Percentiles rank a stretch among this genome's conserved stretches.
phyloP scores from a whole-genome alignment of 2,113 vertebrate species.

The Pluvianellus socialis region DNA sequence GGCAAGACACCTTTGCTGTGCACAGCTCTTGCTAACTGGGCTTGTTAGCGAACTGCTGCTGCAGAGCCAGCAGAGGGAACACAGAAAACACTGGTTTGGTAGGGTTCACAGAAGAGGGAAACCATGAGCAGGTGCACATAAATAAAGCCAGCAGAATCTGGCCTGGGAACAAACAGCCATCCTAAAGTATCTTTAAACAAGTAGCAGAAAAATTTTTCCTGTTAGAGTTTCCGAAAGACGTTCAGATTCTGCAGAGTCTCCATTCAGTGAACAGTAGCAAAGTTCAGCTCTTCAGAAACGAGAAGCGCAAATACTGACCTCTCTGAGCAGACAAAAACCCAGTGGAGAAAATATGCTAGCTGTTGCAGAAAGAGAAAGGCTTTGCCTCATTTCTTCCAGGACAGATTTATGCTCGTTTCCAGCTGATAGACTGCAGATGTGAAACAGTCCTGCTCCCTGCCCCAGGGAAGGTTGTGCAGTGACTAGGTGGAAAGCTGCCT shows the following conservation, averaged over 20 bases:
- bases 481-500: not conserved
- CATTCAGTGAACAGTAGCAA: not conserved
- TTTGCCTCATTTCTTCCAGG: constrained; percentile 60
- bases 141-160: not conserved
- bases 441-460: constrained; percentile 45
- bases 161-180: not conserved
- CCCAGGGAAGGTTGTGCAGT: constrained; percentile 47
- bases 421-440: constrained; percentile 69
- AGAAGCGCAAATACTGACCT: constrained; percentile 45
- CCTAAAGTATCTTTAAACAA: not conserved
- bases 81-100: constrained; percentile 51
- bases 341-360: constrained; percentile 32
- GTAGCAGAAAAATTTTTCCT: not conserved
- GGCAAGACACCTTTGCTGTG: not conserved
- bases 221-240: constrained; percentile 49
- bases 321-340: constrained; percentile 51
- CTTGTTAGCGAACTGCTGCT: not conserved
- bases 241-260: not conserved
- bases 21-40: not conserved
- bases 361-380: constrained; percentile 59
- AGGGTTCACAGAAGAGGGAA: not conserved
- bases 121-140: not conserved
- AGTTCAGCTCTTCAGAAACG: constrained; percentile 22
- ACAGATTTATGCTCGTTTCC: constrained; percentile 58
- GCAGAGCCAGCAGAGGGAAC: constrained; percentile 19